Conservation (phyloP, 2,113 vertebrate species). For the Pygoscelis adeliae region DNA sequence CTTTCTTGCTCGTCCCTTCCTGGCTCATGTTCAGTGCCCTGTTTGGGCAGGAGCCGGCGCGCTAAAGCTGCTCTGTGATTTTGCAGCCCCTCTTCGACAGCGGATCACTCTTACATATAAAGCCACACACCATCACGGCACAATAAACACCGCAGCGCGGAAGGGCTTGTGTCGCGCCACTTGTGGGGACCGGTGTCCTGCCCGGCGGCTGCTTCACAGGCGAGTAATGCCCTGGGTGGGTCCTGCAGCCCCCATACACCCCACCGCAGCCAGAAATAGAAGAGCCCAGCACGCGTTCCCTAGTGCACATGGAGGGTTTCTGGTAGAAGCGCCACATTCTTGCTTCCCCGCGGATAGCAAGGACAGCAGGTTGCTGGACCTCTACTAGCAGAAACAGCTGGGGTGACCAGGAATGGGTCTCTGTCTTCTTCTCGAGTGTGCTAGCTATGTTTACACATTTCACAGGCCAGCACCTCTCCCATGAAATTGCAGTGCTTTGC, state of each 20-base stretch:
- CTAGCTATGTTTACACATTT: neutral
- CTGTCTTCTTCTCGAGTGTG: neutral
- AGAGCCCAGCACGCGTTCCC: neutral
- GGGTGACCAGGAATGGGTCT: neutral
- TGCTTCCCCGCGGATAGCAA: neutral
- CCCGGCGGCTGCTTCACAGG: neutral
- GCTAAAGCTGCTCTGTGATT: neutral
- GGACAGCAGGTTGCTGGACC: neutral
- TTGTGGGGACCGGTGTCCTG: neutral
- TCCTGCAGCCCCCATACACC: neutral
- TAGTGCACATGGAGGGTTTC: neutral
- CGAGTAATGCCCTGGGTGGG: neutral
- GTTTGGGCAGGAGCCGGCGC: neutral
- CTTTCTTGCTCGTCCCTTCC: neutral
- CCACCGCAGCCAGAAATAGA: neutral
- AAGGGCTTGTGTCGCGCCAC: neutral
- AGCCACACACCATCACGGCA: neutral
- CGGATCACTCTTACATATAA: fast-evolving
- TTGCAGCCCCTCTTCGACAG: neutral
- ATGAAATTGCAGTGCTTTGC: neutral
- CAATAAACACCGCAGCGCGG: fast-evolving
- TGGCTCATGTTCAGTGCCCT: neutral
- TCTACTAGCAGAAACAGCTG: neutral
- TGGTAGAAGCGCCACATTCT: neutral
- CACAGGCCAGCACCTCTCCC: neutral